Base-by-base conservation (phyloP, 1,140 invertebrate species). In the Mylabris phalerata region DNA sequence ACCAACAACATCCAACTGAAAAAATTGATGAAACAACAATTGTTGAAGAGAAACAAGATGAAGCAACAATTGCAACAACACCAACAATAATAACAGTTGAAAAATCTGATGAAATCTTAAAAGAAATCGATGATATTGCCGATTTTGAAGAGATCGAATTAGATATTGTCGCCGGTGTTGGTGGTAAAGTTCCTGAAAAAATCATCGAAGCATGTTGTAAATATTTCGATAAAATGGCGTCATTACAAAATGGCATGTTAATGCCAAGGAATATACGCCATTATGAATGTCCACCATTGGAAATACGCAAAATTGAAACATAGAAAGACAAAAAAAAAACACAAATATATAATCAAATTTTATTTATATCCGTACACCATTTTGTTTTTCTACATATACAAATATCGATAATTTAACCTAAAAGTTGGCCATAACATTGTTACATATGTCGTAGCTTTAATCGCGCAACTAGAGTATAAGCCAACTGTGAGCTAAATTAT, bases 211-310 rank as follows among this genome's bases (percentile, higher is more conserved):
- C 76, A 4, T 75, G 82, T 32, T 59, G 74, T 2, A 73, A 75
- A 5, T 83, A 80, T 60, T 74, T 80, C 43, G 59, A 72, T 10
- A 72, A 78, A 6, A 75, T 76, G 6, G 72, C 75, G n/a, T 73
- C 73, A 41, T 68, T 75, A 3, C 81, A 83, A 61, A 74, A 75
- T 10, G 78, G 79, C 24, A 72, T 80, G 70, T 75, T 82, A 11
- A 82, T 82, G 81, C 81, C 82, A 0, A 73, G 82, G 61, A 82
- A 84, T 62, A 77, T 84, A 6, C 67, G 79, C 3, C 80, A 83
- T 62, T 81, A 78, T 55, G 67, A 78, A 41, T 83, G 82, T 57
- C 82, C 82, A 6, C 79, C 81, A 0, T 62, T 84, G 45, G 80
- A 83, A 52, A 59, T 64, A 19, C 19, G 19, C 19, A 19, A 19